Evolutionary conservation across 1,140 invertebrate genomes (phyloP).

Genomic region (Oedothorax gibbosus): DNA sequence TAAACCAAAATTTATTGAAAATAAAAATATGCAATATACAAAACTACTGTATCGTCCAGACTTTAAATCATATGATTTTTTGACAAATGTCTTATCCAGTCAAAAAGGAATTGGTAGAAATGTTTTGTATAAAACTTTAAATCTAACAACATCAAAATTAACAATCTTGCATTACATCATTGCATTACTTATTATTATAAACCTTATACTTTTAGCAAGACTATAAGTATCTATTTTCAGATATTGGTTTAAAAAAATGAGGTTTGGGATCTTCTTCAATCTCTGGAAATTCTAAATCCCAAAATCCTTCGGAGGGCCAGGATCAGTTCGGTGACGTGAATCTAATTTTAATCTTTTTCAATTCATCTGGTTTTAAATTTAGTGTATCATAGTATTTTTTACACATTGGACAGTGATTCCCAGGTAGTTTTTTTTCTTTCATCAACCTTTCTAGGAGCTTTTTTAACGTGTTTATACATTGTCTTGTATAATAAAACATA

Average conservation of each 20-base stretch:
- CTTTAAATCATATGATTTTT: neutral
- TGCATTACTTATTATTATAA: too few relatives aligned
- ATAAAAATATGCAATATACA: too few relatives aligned
- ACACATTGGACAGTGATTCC: neutral
- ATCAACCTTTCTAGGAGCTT: neutral
- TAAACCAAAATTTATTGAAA: too few relatives aligned
- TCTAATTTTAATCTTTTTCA: neutral
- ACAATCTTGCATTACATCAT: too few relatives aligned
- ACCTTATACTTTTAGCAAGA: too few relatives aligned
- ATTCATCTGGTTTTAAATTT: too few relatives aligned
- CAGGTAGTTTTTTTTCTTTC: neutral
- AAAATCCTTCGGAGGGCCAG: neutral
- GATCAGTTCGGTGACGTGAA: neutral
- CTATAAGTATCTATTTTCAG: neutral
- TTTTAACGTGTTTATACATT: neutral
- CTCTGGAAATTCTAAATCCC: neutral
- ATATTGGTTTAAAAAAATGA: neutral
- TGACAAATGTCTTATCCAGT: neutral
- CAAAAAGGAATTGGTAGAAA: too few relatives aligned
- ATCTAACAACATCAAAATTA: too few relatives aligned
- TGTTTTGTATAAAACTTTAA: too few relatives aligned
- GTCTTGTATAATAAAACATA: too few relatives aligned
- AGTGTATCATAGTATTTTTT: neutral
- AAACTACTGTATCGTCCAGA: neutral
- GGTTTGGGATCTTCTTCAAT: neutral